These are phyloP conservation scores for Lasioglossum leucozonium DNA, from an alignment of 2,888 invertebrate species.

Conservation along the genomic window DNA sequence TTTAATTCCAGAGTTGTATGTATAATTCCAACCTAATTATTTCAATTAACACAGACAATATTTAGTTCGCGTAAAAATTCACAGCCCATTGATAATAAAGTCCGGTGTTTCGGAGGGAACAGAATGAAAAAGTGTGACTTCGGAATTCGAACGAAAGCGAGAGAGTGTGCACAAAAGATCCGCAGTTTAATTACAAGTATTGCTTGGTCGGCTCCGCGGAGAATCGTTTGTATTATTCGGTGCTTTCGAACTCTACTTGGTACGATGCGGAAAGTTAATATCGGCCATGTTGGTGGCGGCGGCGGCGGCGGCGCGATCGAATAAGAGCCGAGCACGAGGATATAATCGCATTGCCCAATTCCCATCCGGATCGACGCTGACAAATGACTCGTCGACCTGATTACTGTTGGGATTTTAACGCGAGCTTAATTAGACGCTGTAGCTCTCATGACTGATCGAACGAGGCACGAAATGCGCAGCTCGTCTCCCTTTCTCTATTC, in stretches of 20 bases:
- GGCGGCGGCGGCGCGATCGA: slow-evolving; percentile 41
- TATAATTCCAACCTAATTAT: too few relatives aligned
- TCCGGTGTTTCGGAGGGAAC: too few relatives aligned
- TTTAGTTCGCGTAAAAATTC: too few relatives aligned
- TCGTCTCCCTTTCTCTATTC: slow-evolving; percentile 37
- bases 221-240: slow-evolving; percentile 12
- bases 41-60: too few relatives aligned
- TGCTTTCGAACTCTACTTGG: not conserved
- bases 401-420: slow-evolving; percentile 76
- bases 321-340: slow-evolving; percentile 53
- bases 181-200: not conserved
- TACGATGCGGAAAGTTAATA: slow-evolving; percentile 56
- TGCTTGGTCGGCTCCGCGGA: not conserved
- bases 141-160: not conserved
- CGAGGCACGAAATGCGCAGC: slow-evolving; percentile 61
- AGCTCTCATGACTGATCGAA: slow-evolving; percentile 74
- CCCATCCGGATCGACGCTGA: slow-evolving; percentile 69
- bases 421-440: slow-evolving; percentile 74
- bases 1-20: too few relatives aligned
- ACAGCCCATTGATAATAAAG: not conserved
- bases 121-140: not conserved
- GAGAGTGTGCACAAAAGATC: not conserved
- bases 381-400: slow-evolving; percentile 75
- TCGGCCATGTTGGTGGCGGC: slow-evolving; percentile 39
- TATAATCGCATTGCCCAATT: slow-evolving; percentile 73